Conservation (phyloP, 2,797 vertebrate species). For the Oceanodroma leucorhoa region DNA sequence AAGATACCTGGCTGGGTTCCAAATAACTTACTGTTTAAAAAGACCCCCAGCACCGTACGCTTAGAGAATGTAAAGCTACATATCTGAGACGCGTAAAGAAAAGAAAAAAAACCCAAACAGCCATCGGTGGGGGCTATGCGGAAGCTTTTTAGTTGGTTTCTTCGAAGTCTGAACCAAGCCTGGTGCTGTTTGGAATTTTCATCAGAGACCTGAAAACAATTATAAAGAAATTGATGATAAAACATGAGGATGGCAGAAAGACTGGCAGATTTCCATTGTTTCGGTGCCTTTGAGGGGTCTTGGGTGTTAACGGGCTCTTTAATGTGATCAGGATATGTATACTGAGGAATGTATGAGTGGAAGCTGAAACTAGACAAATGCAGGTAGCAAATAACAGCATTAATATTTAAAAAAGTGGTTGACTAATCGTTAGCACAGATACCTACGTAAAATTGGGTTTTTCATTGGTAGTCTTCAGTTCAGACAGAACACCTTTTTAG, state of each 20-base stretch:
- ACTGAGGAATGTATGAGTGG: rapidly evolving
- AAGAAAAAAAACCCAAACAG: background rate
- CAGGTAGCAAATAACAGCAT: background rate
- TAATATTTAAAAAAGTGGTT: background rate
- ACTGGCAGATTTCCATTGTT: background rate
- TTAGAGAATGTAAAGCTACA: background rate
- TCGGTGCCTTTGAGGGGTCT: background rate
- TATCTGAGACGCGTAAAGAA: background rate
- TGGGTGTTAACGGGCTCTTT: background rate
- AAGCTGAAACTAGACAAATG: background rate
- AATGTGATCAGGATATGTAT: background rate
- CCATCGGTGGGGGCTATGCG: background rate
- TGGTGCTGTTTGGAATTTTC: background rate
- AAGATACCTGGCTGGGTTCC: background rate
- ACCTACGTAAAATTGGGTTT: background rate
- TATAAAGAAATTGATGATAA: background rate
- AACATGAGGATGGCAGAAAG: background rate
- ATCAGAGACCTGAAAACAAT: background rate
- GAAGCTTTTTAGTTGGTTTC: background rate
- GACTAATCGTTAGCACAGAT: background rate
- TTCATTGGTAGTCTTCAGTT: background rate
- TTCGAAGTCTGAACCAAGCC: background rate
- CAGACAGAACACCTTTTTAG: background rate
- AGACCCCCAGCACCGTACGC: background rate
- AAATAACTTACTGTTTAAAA: background rate